These are phyloP conservation scores for Tachycineta bicolor DNA, from an alignment of 2,113 vertebrate species.

Conservation along the genomic window DNA sequence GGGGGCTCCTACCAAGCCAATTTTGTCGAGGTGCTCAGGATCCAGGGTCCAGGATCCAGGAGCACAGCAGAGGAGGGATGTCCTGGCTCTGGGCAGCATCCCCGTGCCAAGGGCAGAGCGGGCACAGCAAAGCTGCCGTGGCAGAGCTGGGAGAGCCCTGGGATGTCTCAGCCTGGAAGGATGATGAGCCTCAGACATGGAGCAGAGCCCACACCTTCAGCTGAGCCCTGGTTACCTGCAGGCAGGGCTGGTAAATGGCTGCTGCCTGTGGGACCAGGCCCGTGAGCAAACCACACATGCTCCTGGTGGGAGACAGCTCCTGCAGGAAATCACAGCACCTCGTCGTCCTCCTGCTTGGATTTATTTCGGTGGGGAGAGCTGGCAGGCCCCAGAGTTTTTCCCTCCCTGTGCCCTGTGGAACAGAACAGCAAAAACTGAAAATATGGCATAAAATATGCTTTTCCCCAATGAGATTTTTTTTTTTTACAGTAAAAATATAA, in stretches of 20 bases:
- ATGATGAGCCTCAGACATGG: background rate
- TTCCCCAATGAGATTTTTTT: background rate
- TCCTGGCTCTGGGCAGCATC: background rate
- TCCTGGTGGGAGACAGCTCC: background rate
- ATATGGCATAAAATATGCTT: background rate
- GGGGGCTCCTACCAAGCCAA: background rate
- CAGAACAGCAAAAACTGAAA: background rate
- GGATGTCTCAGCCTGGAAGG: background rate
- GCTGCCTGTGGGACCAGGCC: background rate
- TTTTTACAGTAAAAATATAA: background rate
- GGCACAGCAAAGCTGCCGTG: background rate
- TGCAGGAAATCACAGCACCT: background rate
- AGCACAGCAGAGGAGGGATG: background rate
- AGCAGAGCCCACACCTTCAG: background rate
- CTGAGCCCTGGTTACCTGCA: background rate
- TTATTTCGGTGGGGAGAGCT: background rate
- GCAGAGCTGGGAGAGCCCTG: background rate
- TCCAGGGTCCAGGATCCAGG: background rate
- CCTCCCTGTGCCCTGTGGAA: background rate
- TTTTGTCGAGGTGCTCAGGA: background rate
- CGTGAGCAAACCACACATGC: fast-evolving
- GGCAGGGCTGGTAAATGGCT: background rate
- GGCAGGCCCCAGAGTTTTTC: background rate
- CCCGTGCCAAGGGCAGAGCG: background rate
- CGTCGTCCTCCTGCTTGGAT: background rate